These are phyloP conservation scores for Hippopotamyrus pictus DNA, from an alignment of 2,797 vertebrate species.

Conservation along the genomic window DNA sequence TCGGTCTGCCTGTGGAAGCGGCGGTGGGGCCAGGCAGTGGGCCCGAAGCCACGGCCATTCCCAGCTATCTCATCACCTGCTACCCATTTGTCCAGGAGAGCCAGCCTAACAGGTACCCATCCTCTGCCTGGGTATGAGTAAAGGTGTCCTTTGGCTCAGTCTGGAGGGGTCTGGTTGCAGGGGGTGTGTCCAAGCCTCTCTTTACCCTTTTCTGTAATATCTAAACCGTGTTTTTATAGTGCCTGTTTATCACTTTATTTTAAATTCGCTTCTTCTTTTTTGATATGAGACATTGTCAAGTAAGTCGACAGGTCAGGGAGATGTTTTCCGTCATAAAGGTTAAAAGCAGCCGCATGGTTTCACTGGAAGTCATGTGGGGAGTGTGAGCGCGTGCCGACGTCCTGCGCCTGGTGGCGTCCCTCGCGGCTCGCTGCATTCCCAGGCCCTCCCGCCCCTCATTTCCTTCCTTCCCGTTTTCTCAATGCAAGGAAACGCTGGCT, in stretches of 20 bases:
- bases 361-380: background rate
- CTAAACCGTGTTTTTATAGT: slow-evolving; percentile 4
- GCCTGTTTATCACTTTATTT: slow-evolving; percentile 13
- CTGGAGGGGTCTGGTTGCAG: background rate
- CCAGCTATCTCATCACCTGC: slow-evolving; percentile 97
- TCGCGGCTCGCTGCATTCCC: slow-evolving; percentile 40
- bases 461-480: slow-evolving; percentile 56
- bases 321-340: background rate
- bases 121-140: background rate
- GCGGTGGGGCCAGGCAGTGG: slow-evolving; percentile 65
- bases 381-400: background rate
- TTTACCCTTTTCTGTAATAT: slow-evolving; percentile 6
- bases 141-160: background rate
- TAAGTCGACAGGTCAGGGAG: slow-evolving; percentile 19
- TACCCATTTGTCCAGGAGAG: slow-evolving; percentile 98
- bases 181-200: slow-evolving; percentile 11
- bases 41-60: slow-evolving; percentile 85
- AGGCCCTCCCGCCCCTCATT: slow-evolving; percentile 49
- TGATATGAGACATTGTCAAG: slow-evolving; percentile 13
- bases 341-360: background rate
- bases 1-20: slow-evolving; percentile 78
- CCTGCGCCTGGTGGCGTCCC: background rate
- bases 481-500: slow-evolving; percentile 65
- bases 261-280: slow-evolving; percentile 7
- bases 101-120: slow-evolving; percentile 86